Base-by-base conservation (phyloP, 1,140 invertebrate species). In the Sycobia sp. region DNA sequence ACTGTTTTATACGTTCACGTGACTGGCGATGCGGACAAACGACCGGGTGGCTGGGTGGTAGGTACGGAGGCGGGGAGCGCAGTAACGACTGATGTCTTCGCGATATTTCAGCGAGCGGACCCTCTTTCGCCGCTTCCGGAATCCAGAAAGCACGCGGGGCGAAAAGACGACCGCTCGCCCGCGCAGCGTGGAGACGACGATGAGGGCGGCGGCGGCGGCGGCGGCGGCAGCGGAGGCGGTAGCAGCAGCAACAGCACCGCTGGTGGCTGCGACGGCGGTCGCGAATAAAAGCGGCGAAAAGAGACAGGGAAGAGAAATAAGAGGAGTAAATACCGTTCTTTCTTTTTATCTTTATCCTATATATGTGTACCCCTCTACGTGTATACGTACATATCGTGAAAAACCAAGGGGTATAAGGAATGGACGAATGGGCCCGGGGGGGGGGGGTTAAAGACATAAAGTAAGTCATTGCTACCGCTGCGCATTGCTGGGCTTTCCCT, bases 21-120 rank as follows among this genome's bases (percentile, higher is more conserved):
- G 53, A 53, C 49, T 47, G 50, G 43, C 63, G 62, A 73, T 68
- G 66, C 64, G 69, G 44, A 69, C 67, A 73, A 72, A 72, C 68
- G 66, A 73, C 49, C 47, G 34, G 22, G 34, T n/a, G 25, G 47
- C 22, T 4, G n/a, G 13, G 8, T 23, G 16, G 34, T 7, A 32
- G 32, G 10, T 29, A 41, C 14, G 38, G 23, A 13, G 38, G 5
- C 25, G 47, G 34, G 46, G 54, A 54, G 44, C 29, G 44, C 29
- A 59, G 65, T 71, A 69, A 73, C 65, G 66, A 69, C 71, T 69
- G 70, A 74, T 69, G 69, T 68, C 61, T 67, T 57, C 27, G 65
- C 69, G 68, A 73, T 74, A 73, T 74, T 74, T 73, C 70, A 71
- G 54, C 34, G 29, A 16, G 41, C 43, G 16, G 43, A 55, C 47